These are phyloP conservation scores for Dendrocincla fuliginosa DNA, from an alignment of 2,797 vertebrate species.

Conservation along the genomic window DNA sequence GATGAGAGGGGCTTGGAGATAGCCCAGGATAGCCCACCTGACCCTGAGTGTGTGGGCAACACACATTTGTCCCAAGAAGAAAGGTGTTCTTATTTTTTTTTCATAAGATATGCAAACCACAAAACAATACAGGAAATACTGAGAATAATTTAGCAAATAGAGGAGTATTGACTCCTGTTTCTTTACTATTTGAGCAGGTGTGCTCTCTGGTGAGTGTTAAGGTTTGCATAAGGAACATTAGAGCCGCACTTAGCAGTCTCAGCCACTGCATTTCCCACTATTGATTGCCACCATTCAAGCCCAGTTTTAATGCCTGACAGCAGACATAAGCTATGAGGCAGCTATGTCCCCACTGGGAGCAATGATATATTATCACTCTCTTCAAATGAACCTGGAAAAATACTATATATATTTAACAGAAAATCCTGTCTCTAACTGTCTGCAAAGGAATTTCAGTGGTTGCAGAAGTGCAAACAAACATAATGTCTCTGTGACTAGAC, in stretches of 20 bases:
- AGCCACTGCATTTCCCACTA: not conserved
- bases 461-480: not conserved
- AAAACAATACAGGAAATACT: not conserved
- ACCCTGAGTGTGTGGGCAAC: rapidly evolving
- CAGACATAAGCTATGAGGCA: conserved; percentile 4
- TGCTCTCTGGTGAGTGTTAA: not conserved
- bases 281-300: conserved; percentile 3
- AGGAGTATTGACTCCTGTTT: not conserved
- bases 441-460: conserved; percentile 2
- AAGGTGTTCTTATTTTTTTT: not conserved
- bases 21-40: not conserved
- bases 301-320: conserved; percentile 15
- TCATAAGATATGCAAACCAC: not conserved
- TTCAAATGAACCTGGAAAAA: conserved; percentile 32
- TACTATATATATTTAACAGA: not conserved
- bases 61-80: not conserved
- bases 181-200: not conserved
- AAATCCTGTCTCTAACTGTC: not conserved
- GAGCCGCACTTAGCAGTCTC: not conserved
- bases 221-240: not conserved
- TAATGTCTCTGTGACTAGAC: not conserved
- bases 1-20: not conserved
- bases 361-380: conserved; percentile 15
- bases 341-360: conserved; percentile 17
- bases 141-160: not conserved